phyloP scores from a whole-genome alignment of 2,888 invertebrate species.

The Drosophila infuscata region DNA sequence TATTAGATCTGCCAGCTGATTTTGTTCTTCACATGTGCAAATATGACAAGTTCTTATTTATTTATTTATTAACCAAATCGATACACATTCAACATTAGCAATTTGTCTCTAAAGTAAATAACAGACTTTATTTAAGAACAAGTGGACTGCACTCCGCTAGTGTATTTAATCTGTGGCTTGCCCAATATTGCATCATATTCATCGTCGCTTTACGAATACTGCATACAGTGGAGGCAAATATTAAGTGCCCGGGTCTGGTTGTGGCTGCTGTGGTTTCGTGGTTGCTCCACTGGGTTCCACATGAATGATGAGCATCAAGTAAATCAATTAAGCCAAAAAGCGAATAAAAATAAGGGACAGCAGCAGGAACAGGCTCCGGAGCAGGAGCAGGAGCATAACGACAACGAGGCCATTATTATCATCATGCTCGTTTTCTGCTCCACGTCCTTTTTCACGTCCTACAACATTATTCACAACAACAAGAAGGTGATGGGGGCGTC shows the following conservation, averaged over 20 bases:
- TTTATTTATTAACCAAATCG: not conserved
- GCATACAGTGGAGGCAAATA: slow-evolving; percentile 64
- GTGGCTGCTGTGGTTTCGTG: slow-evolving; percentile 10
- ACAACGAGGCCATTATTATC: slow-evolving; percentile 70
- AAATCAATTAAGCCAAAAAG: slow-evolving; percentile 81
- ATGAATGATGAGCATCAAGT: slow-evolving; percentile 73
- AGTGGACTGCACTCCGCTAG: not conserved
- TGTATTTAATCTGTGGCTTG: not conserved
- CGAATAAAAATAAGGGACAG: slow-evolving; percentile 43
- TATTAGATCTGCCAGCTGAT: not conserved
- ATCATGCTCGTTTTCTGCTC: slow-evolving; percentile 40
- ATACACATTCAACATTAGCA: not conserved
- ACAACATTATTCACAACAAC: slow-evolving; percentile 66
- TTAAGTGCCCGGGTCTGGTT: slow-evolving; percentile 44
- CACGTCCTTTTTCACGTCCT: slow-evolving; percentile 26
- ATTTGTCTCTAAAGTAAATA: not conserved
- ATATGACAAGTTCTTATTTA: not conserved
- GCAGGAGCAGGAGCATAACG: slow-evolving; percentile 22
- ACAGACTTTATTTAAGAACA: not conserved
- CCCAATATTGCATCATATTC: not conserved
- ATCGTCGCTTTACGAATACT: slow-evolving; percentile 53
- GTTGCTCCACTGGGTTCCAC: slow-evolving; percentile 20
- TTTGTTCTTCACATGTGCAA: not conserved
- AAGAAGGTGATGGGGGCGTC: not conserved
- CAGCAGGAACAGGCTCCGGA: not conserved